These are phyloP conservation scores for Stegostoma tigrinum DNA, from an alignment of 2,113 vertebrate genomes.

Conservation along the genomic window DNA sequence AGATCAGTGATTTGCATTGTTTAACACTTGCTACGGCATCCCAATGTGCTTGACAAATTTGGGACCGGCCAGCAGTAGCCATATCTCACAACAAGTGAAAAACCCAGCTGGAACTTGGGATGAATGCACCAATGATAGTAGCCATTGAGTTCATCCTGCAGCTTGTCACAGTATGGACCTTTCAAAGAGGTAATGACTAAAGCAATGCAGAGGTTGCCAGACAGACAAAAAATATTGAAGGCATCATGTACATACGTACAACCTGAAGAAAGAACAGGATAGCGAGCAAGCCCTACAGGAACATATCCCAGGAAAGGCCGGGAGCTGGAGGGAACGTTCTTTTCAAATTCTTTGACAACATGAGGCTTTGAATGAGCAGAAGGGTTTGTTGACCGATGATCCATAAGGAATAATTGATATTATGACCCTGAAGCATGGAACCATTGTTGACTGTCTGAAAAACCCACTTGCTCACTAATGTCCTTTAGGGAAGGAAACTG, in stretches of 20 bases:
- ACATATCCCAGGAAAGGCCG: background rate
- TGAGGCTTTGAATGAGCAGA: background rate
- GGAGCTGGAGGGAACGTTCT: background rate
- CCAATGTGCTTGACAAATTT: background rate
- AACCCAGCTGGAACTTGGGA: background rate
- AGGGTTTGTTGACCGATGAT: background rate
- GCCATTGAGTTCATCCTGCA: background rate
- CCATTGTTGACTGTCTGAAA: too few species aligned
- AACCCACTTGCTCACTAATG: too few species aligned
- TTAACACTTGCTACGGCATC: background rate
- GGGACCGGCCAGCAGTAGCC: too few species aligned
- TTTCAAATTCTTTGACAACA: background rate
- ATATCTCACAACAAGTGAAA: background rate
- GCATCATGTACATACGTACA: background rate
- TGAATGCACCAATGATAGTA: background rate
- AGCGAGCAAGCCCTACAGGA: background rate
- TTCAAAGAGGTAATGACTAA: background rate
- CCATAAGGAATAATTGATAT: background rate
- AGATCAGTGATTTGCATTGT: background rate
- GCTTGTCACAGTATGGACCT: background rate
- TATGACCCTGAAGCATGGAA: background rate
- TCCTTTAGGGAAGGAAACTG: too few species aligned
- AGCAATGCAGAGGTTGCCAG: background rate
- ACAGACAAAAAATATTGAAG: background rate
- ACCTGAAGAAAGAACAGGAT: background rate